Base-by-base conservation (phyloP, 1,140 invertebrate species). In the Drosophila asahinai region DNA sequence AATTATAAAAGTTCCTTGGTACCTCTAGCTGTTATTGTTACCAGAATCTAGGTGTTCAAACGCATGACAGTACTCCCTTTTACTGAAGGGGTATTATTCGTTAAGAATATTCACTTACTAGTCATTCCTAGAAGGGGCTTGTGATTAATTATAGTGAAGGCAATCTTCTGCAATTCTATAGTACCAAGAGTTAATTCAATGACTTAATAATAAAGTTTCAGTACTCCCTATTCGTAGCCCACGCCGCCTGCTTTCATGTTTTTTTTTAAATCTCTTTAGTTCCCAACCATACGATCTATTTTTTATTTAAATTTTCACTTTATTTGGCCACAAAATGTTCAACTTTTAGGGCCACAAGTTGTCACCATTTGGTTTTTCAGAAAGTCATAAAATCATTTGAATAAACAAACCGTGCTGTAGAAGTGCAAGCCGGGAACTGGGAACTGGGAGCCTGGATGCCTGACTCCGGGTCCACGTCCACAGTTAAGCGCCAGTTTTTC, bases 381-480 rank as follows among this genome's bases (percentile, higher is more conserved):
- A 81, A 84, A 84, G 82, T 81, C 82, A 84, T 84, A 84, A 84
- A 84, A 84, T 84, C 82, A 84, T 84, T 84, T 84, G 80, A 84
- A 84, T 84, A 84, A 84, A 84, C 81, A 84, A 80, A 70, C 72
- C 73, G 38, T 59, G 30, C 27, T n/a, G 54, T 36, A 38, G 54
- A 25, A 55, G 54, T 40, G 54, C 14, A 55, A n/a, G 6, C 8
- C 19, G 19, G 22, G 33, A 36, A 11, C 33, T 25, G 40, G 47
- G 5, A 33, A 5, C 14, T 22, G 11, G 15, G 27, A 27, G 11
- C 27, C 38, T 45, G 45, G 15, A 38, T 62, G 19, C 49, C 30
- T 33, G 40, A 47, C 57, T 60, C 27, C 27, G 51, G 51, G 30
- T 54, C 30, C 51, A 19, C 17, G 25, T 51, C 40, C 49, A 17